Base-by-base conservation (phyloP, 2,113 vertebrate species). In the human (Homo sapiens) region DNA sequence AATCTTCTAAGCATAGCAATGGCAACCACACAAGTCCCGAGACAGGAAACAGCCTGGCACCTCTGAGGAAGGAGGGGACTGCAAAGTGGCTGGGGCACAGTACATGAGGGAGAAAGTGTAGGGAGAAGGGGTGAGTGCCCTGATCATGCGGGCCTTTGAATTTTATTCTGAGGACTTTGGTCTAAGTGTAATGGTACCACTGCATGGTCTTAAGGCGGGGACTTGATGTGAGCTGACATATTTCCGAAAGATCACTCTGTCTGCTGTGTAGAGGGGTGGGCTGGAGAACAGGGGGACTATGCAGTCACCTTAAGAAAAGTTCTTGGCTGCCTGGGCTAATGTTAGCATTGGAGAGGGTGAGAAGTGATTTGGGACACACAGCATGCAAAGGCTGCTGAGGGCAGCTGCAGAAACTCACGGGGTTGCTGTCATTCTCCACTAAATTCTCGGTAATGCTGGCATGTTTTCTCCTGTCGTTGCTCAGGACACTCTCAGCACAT, bases 361-460 rank as follows among this genome's bases (percentile, higher is more conserved):
- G 40, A 45, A 40, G 35, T 6, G n/a, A 61, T 73, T 73, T 66
- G 68, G 23, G 25, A 35, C 30, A n/a, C 17, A 43, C 18, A 22
- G 13, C 13, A 45, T 27, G 18, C 70, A 72, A 57, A 38, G n/a
- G n/a, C 2, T 23, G 20, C 5, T 13, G 43, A 40, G 18, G 0
- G 6, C 78, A 9, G 10, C 17, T 12, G 22, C 3, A 81, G 75
- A 14, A 59, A 81, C 5, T 16, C 76, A 1, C 0, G 11, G 35
- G 1, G 1, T 61, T 20, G 2, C 35, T 25, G 27, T 25, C 25
- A 13, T 4, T 35, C n/a, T 61, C 14, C 1, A 9, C 35, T n/a
- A 6, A 35, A 5, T 3, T 35, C 27, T 72, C 9, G 1, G 50
- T 10, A 66, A 5, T 3, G 30, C 23, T 40, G 27, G 40, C 25